phyloP scores from a whole-genome alignment of 2,113 vertebrate genomes.

The Perognathus longimembris region DNA sequence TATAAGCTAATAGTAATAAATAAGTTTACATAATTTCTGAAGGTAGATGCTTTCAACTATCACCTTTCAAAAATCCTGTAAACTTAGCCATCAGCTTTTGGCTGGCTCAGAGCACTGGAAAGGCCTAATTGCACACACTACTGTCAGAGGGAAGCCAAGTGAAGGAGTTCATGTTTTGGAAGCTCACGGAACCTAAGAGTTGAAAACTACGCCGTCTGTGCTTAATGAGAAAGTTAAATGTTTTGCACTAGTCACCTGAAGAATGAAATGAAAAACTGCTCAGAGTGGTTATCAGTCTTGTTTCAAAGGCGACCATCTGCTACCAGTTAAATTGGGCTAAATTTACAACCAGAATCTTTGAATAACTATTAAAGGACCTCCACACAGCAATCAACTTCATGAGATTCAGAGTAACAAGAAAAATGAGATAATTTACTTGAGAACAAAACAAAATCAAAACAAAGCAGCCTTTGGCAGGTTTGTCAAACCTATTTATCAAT shows the following conservation, averaged over 20 bases:
- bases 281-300: not conserved
- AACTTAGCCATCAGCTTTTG: not conserved
- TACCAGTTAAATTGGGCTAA: not conserved
- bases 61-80: not conserved
- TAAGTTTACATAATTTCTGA: not conserved
- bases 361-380: not conserved
- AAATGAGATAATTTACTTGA: conserved; percentile 17
- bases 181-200: not conserved
- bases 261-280: not conserved
- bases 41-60: not conserved
- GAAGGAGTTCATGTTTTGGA: not conserved
- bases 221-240: not conserved
- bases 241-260: not conserved
- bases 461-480: not conserved
- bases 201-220: not conserved
- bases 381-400: not conserved
- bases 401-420: conserved; percentile 11
- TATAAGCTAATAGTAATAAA: not conserved
- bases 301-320: not conserved
- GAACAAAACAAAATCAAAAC: not conserved
- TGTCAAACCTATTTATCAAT: not conserved
- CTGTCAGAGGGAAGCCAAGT: not conserved
- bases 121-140: not conserved
- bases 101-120: not conserved
- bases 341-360: not conserved